Percentiles rank a stretch among this genome's conserved stretches.
These are phyloP conservation scores for Sebastiscus albofasciatus DNA, from an alignment of 2,797 vertebrate species.

Conservation along the genomic window DNA sequence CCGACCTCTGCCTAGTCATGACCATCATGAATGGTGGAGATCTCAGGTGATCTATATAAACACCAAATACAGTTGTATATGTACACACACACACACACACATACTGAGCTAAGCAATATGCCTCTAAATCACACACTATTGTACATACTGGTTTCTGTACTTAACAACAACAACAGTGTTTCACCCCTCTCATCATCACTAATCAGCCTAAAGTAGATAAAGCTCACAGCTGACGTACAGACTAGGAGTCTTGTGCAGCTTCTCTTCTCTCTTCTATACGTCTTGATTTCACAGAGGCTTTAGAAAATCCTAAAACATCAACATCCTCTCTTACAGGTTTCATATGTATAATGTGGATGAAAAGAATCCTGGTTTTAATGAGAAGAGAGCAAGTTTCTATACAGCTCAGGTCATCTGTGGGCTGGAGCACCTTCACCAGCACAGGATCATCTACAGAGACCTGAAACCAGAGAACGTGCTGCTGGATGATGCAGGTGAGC, in stretches of 20 bases:
- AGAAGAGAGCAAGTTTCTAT: conserved; percentile 81
- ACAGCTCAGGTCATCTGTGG: conserved; percentile 84
- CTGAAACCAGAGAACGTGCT: conserved; percentile 85
- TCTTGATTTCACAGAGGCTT: background rate
- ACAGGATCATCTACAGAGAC: conserved; percentile 85
- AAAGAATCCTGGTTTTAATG: conserved; percentile 83
- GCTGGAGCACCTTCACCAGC: conserved; percentile 85
- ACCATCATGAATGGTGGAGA: conserved; percentile 88
- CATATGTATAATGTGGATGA: conserved; percentile 86
- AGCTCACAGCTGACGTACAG: conserved; percentile 42
- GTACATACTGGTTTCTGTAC: background rate
- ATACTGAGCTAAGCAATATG: background rate
- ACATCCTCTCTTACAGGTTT: conserved; percentile 62
- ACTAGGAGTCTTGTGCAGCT: background rate
- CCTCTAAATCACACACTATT: background rate
- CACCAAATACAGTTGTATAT: background rate
- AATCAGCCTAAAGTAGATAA: conserved; percentile 57
- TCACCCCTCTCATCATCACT: conserved; percentile 34
- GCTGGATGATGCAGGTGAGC: conserved; percentile 80
- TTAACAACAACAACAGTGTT: conserved; percentile 14
- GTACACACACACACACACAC: background rate
- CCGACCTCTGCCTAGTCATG: conserved; percentile 84
- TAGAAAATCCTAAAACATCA: background rate
- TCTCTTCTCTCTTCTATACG: background rate
- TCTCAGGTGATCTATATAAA: conserved; percentile 74